These are phyloP conservation scores for Drosophila mauritiana DNA, from an alignment of 1,140 invertebrate species.

Conservation along the genomic window DNA sequence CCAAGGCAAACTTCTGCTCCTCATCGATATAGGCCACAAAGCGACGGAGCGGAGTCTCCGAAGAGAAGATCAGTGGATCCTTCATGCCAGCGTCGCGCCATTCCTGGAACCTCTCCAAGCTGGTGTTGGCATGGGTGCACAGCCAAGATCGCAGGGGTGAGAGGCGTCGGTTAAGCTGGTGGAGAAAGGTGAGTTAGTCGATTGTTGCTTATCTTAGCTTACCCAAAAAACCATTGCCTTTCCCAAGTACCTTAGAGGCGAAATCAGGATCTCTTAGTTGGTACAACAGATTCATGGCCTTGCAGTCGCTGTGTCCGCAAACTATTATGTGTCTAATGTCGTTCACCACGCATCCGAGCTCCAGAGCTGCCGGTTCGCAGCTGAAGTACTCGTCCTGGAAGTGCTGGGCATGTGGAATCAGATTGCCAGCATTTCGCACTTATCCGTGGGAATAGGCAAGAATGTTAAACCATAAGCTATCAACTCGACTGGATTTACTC, in stretches of 20 bases:
- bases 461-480: conserved; percentile 10
- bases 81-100: conserved; percentile 87
- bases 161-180: conserved; percentile 90
- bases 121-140: conserved; percentile 92
- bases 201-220: neutral
- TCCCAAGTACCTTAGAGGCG: conserved; percentile 87
- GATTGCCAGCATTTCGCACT: conserved; percentile 97
- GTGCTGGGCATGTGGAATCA: conserved; percentile 95
- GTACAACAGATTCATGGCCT: conserved; percentile 97
- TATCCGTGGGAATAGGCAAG: conserved; percentile 40
- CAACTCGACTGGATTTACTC: conserved; percentile 68
- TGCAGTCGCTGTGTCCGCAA: conserved; percentile 98
- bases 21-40: conserved; percentile 98
- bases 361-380: conserved; percentile 97
- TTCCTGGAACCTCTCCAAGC: conserved; percentile 93
- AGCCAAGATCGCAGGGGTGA: conserved; percentile 97
- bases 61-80: conserved; percentile 92
- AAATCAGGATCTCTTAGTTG: conserved; percentile 91
- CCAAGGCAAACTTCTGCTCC: conserved; percentile 93
- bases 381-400: conserved; percentile 94
- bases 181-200: neutral
- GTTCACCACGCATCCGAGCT: conserved; percentile 97
- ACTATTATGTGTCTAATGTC: conserved; percentile 97
- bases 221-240: neutral
- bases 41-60: conserved; percentile 92